Base-by-base conservation (phyloP, 1,140 invertebrate species). In the Drosophila tani region DNA sequence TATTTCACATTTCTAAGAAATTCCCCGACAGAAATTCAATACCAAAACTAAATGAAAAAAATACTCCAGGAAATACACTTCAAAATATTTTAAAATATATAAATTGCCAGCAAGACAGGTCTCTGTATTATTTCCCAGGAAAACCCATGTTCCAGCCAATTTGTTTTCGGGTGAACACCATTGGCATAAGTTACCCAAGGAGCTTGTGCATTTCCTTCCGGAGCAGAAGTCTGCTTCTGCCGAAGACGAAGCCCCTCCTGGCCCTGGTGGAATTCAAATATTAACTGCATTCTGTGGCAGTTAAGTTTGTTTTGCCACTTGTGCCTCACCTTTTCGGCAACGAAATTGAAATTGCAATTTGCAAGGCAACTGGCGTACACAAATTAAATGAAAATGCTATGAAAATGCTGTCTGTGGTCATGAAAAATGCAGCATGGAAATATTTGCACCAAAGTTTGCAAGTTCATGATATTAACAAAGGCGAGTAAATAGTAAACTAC, bases 281-380 rank as follows among this genome's bases (percentile, higher is more conserved):
- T 73, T 73, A 73, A 51, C 69, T 73, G 70, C 69, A 80, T 83
- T 87, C 51, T 70, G 57, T 69, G 81, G 67, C 66, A 76, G 56
- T 80, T 67, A 81, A 88, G 71, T 83, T 73, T 47, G 74, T 41
- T 63, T 38, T 49, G 63, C 51, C 27, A 41, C 47, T 58, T 49
- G n/a, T 47, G 43, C 38, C 38, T 40, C 59, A 64, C 58, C 47
- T 71, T 63, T 45, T 55, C n/a, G 47, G 45, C 53, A 50, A 56
- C 43, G 40, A 76, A 75, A 69, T 66, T 53, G 27, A 75, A 71
- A 82, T 82, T 82, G 51, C 32, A 73, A 65, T 56, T 64, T 65
- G 15, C 63, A 67, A 63, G 35, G 67, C 58, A 76, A 55, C 73
- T 47, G 63, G 43, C 40, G 19, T 40, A 43, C 43, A 57, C 66